Evolutionary conservation across 2,888 invertebrate species (phyloP).

Genomic region (Drosophila austrosaltans): DNA sequence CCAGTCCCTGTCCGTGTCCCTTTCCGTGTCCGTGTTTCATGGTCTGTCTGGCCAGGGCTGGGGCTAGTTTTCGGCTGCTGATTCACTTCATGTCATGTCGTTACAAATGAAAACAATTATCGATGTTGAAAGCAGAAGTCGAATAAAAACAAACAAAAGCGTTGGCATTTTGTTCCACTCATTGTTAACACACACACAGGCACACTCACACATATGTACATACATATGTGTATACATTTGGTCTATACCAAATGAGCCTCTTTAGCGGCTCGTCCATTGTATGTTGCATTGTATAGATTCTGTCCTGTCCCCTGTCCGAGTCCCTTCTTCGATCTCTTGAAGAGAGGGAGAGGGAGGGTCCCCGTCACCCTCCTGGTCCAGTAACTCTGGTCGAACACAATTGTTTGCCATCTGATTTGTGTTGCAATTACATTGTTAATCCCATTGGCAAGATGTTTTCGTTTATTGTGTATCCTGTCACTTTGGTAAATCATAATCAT

Average conservation of each 20-base stretch:
- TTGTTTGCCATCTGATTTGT: constrained; percentile 58
- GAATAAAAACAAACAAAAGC: constrained; percentile 64
- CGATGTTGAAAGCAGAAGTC: constrained; percentile 63
- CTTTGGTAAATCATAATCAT: constrained; percentile 42
- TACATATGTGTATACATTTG: constrained; percentile 20
- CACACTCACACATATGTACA: constrained; percentile 24
- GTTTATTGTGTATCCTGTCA: constrained; percentile 31
- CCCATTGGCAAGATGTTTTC: constrained; percentile 60
- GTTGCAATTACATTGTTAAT: constrained; percentile 75
- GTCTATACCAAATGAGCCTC: constrained; percentile 56
- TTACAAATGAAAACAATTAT: constrained; percentile 75
- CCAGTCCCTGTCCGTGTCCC: constrained; percentile 10
- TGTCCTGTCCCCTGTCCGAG: constrained; percentile 19
- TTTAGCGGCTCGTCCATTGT: constrained; percentile 50
- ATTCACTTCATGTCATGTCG: constrained; percentile 59
- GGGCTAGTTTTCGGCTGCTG: constrained; percentile 22
- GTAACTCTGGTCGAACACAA: constrained; percentile 19
- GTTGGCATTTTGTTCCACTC: constrained; percentile 22
- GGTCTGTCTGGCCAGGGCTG: background rate
- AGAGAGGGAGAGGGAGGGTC: constrained; percentile 15
- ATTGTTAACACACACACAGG: constrained; percentile 14
- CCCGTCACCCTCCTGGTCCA: constrained; percentile 25
- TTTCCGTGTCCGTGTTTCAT: constrained; percentile 9
- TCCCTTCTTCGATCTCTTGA: constrained; percentile 19
- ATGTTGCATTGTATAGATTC: constrained; percentile 24